Evolutionary conservation across 2,888 invertebrate species (phyloP), one percentile per base, ranked within the genome.

Genomic region (Tanypteryx hageni): DNA sequence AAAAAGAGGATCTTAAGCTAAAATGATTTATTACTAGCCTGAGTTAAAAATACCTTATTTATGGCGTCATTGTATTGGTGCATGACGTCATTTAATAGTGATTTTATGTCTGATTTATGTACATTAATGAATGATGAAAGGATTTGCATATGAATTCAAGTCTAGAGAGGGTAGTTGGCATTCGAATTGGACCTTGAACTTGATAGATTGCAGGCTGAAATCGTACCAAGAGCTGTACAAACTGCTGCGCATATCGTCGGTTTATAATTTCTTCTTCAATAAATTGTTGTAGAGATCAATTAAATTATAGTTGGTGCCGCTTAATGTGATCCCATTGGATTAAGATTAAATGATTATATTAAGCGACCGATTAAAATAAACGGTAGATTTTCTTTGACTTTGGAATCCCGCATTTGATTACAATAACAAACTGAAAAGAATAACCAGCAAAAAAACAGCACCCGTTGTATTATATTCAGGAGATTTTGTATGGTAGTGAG

Each of bases 111-210:
- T 86, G 86, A 86, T 86, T 61, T 86, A 86, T 86, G 86, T 31
- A 27, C 86, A 18, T 61, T 86, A 86, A 86, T 89, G 89, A 89
- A 89, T 64, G 89, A 89, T 89, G 89, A 68, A 89, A n/a, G 68
- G 18, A 89, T 89, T 68, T 89, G 44, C 89, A 89, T 89, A 68
- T 89, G 89, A 68, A 89, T 89, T 22, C 31, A 27, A 68, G 64
- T 44, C 61, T 11, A 18, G 44, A 89, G 44, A 44, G 68, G 64
- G 44, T 18, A 89, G 31, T 89, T 89, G 64, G 31, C 44, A 13
- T 64, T 44, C 13, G 31, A 31, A 86, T 59, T 86, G 31, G 18
- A n/a, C 64, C 56, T 68, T 89, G 64, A 56, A n/a, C 14, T 56
- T 89, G 64, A 89, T 68, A 89, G 64, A 68, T 89, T 89, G 89